Evolutionary conservation across 2,113 vertebrate species (phyloP), one percentile per base, ranked within the genome.

Genomic region (Oreochromis spilurus): DNA sequence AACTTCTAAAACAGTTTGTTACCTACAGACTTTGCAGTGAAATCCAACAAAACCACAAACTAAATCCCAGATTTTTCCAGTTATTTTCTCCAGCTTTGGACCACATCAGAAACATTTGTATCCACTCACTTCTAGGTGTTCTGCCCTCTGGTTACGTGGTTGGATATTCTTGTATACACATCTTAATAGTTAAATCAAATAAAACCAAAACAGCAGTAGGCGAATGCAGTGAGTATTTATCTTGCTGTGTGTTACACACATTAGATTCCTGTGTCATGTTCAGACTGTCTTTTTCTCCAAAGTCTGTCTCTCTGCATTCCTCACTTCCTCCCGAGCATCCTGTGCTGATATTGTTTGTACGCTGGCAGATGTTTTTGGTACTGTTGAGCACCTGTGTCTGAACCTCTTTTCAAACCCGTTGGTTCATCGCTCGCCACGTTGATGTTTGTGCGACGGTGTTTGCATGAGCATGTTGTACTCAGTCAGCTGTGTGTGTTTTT

Each of bases 401-500:
- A 36, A 6, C 21, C 58, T 83, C 34, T 70, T 70, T 43, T 0
- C 6, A 24, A 84, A 58, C 10, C 14, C 34, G n/a, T 19, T 5
- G 26, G 1, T n/a, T 4, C 43, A 24, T 84, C 55, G 3, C 70
- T 54, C 62, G 29, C 79, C 31, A 54, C 43, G 55, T 80, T 58
- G 11, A 11, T 65, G 34, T 54, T 19, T 92, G 86, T 94, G 88
- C 60, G 52, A 52, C 14, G 36, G 14, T 77, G 36, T 36, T 21
- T 55, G 31, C 13, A 17, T 62, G 9, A 53, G 45, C 67, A 31
- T 81, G 81, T 62, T 21, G 57, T 72, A 16, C 91, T 94, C 84
- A 90, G 90, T 82, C 82, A 16, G 78, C 62, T 93, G 90, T 93
- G 58, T 93, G 24, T 75, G 62, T 95, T 75, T 95, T 45, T 91